phyloP scores from a whole-genome alignment of 2,797 vertebrate species.

The Tarsius wallacei region DNA sequence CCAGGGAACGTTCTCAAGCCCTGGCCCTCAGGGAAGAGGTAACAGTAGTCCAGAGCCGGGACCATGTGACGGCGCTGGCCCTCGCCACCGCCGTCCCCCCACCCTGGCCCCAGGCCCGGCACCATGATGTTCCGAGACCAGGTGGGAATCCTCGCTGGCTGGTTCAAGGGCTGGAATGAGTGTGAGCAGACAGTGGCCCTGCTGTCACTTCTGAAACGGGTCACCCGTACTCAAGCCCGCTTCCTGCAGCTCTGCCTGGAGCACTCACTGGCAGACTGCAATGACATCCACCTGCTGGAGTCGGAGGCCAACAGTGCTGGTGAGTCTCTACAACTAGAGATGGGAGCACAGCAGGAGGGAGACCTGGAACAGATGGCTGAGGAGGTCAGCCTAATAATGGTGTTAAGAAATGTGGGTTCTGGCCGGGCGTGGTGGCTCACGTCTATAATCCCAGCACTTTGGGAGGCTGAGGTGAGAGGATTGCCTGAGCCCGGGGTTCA shows the following conservation, averaged over 20 bases:
- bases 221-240: conserved; percentile 97
- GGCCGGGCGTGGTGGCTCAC: background rate
- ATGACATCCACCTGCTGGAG: conserved; percentile 97
- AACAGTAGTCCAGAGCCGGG: conserved; percentile 89
- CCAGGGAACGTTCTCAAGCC: conserved; percentile 78
- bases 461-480: too few species aligned
- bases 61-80: conserved; percentile 95
- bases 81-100: conserved; percentile 80
- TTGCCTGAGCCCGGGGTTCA: too few species aligned
- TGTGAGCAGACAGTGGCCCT: conserved; percentile 99
- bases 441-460: too few species aligned
- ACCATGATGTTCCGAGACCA: conserved; percentile 99
- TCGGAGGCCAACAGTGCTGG: conserved; percentile 98
- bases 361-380: background rate
- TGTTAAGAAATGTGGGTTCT: conserved; percentile 29
- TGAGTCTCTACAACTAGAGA: conserved; percentile 84
- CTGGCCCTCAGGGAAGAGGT: conserved; percentile 81
- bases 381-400: background rate
- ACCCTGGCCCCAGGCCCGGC: conserved; percentile 85
- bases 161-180: conserved; percentile 99
- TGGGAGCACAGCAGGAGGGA: conserved; percentile 14
- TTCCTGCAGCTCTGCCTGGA: conserved; percentile 99
- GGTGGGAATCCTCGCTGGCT: conserved; percentile 97
- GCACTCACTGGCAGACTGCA: conserved; percentile 97
- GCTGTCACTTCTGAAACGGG: conserved; percentile 97